phyloP scores from a whole-genome alignment of 1,140 invertebrate genomes.

The Latrodectus geometricus region DNA sequence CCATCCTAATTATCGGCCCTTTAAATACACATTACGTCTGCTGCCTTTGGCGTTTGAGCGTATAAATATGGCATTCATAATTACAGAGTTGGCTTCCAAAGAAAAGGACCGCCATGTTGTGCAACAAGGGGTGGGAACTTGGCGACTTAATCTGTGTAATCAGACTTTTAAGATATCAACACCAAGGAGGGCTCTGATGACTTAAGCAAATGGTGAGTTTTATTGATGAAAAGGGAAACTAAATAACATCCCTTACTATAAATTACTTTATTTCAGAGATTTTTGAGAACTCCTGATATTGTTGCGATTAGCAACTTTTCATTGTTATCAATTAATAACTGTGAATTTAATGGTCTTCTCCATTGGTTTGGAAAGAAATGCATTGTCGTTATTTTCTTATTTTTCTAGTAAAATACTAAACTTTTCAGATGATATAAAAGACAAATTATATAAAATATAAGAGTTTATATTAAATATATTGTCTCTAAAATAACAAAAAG shows the following conservation, averaged over 20 bases:
- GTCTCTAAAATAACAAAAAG: no score
- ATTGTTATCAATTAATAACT: not conserved
- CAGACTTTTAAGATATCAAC: not conserved
- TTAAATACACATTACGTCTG: constrained; percentile 17
- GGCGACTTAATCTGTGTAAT: constrained; percentile 47
- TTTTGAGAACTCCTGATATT: not conserved
- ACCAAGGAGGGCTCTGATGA: not conserved
- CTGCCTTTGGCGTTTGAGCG: constrained; percentile 29
- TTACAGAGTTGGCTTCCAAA: constrained; percentile 25
- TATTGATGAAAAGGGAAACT: not conserved
- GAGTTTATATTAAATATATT: no score
- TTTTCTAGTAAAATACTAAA: no score
- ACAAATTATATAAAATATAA: no score
- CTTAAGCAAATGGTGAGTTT: not conserved
- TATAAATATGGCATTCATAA: constrained; percentile 54
- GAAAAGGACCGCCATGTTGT: constrained; percentile 20
- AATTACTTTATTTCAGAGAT: no score
- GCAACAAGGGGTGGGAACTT: constrained; percentile 12
- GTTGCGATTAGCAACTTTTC: not conserved
- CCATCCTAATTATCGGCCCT: constrained; percentile 26
- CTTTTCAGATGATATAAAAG: no score
- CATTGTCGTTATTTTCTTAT: not conserved
- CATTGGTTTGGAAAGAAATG: not conserved
- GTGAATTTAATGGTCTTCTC: not conserved
- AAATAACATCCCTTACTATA: no score